Evolutionary conservation across 2,888 invertebrate genomes (phyloP).

Genomic region (Apamea epomidion): DNA sequence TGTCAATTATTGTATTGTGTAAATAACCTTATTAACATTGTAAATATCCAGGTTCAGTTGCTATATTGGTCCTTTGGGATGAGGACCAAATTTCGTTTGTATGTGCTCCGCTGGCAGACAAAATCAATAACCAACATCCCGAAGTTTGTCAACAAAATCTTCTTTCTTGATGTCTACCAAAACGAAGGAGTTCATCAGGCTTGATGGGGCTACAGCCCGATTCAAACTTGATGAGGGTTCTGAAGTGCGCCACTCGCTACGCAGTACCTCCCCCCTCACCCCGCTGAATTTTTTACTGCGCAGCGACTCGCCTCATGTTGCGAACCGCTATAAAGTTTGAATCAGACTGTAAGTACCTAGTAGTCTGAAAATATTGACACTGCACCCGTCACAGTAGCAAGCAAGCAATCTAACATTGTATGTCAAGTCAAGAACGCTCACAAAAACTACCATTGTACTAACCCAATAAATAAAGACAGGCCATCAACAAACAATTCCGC

Average conservation of each 20-base stretch:
- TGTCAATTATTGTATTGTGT: conserved; percentile 27
- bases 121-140: background rate
- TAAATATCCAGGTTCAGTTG: background rate
- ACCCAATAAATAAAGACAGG: background rate
- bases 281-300: background rate
- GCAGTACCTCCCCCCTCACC: background rate
- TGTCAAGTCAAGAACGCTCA: background rate
- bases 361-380: background rate
- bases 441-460: background rate
- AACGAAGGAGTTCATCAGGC: background rate
- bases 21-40: background rate
- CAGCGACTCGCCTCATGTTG: background rate
- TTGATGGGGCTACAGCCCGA: no score
- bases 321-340: no score
- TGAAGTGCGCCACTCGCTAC: background rate
- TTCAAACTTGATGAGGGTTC: no score
- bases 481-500: conserved; percentile 13
- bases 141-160: background rate
- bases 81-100: background rate
- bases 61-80: background rate
- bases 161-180: background rate
- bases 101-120: background rate
- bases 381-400: background rate
- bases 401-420: background rate
- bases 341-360: background rate